Conservation (phyloP, 2,888 invertebrate genomes). For the Octodonta nipae region DNA sequence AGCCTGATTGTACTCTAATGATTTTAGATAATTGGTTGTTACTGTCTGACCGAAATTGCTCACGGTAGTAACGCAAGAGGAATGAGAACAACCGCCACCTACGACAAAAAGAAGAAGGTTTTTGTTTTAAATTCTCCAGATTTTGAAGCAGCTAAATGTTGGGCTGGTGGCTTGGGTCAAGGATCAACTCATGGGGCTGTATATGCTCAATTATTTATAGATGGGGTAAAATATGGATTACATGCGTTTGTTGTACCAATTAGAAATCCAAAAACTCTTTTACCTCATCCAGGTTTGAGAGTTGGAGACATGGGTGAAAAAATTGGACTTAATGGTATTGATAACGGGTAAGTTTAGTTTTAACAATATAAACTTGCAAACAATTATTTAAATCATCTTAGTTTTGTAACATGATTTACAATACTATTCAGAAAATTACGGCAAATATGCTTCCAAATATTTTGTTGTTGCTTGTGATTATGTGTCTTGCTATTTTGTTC, state of each 20-base stretch:
- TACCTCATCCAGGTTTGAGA: constrained; percentile 62
- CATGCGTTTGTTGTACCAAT: constrained; percentile 80
- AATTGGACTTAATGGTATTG: constrained; percentile 78
- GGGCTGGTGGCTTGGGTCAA: constrained; percentile 71
- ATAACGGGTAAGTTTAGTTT: constrained; percentile 83
- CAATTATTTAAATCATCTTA: no score
- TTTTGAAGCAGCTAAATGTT: constrained; percentile 70
- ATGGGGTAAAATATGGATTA: constrained; percentile 67
- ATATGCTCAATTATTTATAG: constrained; percentile 75
- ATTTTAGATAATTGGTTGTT: constrained; percentile 52
- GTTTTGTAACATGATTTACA: no score
- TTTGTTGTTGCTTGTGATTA: no score
- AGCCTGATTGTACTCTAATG: no score
- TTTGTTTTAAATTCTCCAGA: constrained; percentile 62
- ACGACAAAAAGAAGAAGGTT: constrained; percentile 54
- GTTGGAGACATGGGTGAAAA: constrained; percentile 92
- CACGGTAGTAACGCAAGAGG: constrained; percentile 85
- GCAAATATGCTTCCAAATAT: no score
- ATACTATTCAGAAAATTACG: no score
- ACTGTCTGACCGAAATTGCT: constrained; percentile 76
- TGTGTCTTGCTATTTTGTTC: no score
- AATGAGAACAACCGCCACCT: constrained; percentile 76
- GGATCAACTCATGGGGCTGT: constrained; percentile 76
- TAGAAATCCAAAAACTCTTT: constrained; percentile 56
- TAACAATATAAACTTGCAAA: no score